These are phyloP conservation scores for Botia almorhae DNA, from an alignment of 2,797 vertebrate genomes.

Conservation along the genomic window DNA sequence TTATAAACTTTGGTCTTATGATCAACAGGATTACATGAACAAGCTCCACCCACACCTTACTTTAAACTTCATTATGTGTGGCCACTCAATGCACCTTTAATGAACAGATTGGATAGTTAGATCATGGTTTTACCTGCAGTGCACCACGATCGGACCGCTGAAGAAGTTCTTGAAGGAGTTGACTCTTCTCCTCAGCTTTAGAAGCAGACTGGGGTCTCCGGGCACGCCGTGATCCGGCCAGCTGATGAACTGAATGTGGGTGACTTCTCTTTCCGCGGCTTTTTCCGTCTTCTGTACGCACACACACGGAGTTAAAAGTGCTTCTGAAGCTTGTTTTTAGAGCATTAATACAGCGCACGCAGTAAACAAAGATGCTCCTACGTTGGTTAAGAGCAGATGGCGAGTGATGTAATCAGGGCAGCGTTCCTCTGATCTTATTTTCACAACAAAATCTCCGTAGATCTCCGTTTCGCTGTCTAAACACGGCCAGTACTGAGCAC, in stretches of 20 bases:
- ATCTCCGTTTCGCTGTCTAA: conserved; percentile 75
- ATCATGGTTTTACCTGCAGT: conserved; percentile 87
- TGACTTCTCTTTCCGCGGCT: conserved; percentile 85
- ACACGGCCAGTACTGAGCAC: conserved; percentile 94
- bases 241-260: conserved; percentile 95
- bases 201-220: conserved; percentile 88
- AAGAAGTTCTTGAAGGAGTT: conserved; percentile 95
- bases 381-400: conserved; percentile 83
- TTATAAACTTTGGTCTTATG: no score
- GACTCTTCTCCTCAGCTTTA: conserved; percentile 90
- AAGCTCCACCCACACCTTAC: no score
- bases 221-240: conserved; percentile 98
- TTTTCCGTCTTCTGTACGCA: conserved; percentile 84
- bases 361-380: conserved; percentile 57
- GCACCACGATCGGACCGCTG: conserved; percentile 91
- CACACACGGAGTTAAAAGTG: not conserved
- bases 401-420: conserved; percentile 92
- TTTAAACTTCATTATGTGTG: no score
- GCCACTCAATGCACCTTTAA: not conserved
- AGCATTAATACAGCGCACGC: not conserved
- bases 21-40: no score
- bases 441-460: conserved; percentile 87
- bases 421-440: conserved; percentile 79
- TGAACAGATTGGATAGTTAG: not conserved
- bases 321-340: not conserved